phyloP scores from a whole-genome alignment of 1,140 invertebrate species.

The Belonocnema kinseyi region DNA sequence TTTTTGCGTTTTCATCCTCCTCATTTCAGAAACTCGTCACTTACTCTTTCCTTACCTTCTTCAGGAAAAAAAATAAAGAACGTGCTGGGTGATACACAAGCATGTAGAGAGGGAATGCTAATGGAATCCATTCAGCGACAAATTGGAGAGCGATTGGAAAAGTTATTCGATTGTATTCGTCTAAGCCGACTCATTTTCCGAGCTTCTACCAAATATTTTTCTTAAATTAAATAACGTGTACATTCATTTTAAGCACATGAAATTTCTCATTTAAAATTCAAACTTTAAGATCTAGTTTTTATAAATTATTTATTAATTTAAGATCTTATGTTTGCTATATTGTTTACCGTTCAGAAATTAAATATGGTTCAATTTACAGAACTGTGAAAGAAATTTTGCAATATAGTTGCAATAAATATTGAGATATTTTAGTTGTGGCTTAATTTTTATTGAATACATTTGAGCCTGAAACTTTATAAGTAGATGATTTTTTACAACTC shows the following conservation, averaged over 20 bases:
- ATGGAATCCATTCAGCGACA: conserved; percentile 68
- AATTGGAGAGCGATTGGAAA: conserved; percentile 64
- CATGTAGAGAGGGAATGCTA: conserved; percentile 55
- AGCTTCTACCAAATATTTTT: neutral
- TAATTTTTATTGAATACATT: too few species aligned
- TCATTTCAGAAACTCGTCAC: conserved; percentile 20
- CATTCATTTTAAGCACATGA: neutral
- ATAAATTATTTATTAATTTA: too few species aligned
- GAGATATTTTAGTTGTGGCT: too few species aligned
- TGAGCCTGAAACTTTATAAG: too few species aligned
- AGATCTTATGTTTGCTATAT: too few species aligned
- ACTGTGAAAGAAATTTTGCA: too few species aligned
- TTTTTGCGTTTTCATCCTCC: conserved; percentile 35
- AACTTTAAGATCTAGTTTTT: too few species aligned
- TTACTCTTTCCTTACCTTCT: neutral
- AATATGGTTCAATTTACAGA: too few species aligned
- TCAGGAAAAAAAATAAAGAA: neutral
- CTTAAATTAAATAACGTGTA: neutral
- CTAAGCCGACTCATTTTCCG: neutral
- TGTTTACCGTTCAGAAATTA: too few species aligned
- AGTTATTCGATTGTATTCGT: neutral
- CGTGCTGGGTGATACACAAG: neutral
- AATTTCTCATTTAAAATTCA: too few species aligned
- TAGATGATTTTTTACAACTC: too few species aligned
- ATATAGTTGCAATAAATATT: too few species aligned